Evolutionary conservation across 2,113 vertebrate genomes (phyloP).

Genomic region (Sebastes schlegelii): DNA sequence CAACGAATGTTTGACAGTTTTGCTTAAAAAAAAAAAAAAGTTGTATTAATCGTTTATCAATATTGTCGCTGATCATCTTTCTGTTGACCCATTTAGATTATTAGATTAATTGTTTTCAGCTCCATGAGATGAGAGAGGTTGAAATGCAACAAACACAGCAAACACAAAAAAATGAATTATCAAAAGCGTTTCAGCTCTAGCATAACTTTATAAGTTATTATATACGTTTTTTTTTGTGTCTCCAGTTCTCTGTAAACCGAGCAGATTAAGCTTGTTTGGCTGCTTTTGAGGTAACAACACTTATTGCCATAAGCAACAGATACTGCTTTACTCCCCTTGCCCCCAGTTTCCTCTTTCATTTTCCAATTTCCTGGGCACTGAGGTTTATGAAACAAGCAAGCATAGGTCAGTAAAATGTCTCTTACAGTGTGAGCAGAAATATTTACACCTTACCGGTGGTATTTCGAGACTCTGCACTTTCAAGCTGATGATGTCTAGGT

Average conservation of each 20-base stretch:
- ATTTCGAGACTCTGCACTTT: conserved; percentile 24
- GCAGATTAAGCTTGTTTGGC: not conserved
- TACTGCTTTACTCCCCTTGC: not conserved
- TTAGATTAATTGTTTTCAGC: not conserved
- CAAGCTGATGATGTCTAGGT: conserved; percentile 31
- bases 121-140: not conserved
- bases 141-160: too few species aligned
- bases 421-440: not conserved
- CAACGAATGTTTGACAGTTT: not conserved
- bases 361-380: conserved; percentile 49
- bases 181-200: not conserved
- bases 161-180: not conserved
- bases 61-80: not conserved
- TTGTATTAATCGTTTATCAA: too few species aligned
- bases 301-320: not conserved
- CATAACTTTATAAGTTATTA: not conserved
- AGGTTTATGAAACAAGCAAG: conserved; percentile 37
- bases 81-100: not conserved
- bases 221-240: not conserved
- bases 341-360: conserved; percentile 30
- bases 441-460: conserved; percentile 13
- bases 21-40: not conserved
- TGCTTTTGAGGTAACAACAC: not conserved
- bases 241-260: not conserved
- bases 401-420: conserved; percentile 47